Base-by-base conservation (phyloP, 2,888 invertebrate species). In the Pheosia gnoma region DNA sequence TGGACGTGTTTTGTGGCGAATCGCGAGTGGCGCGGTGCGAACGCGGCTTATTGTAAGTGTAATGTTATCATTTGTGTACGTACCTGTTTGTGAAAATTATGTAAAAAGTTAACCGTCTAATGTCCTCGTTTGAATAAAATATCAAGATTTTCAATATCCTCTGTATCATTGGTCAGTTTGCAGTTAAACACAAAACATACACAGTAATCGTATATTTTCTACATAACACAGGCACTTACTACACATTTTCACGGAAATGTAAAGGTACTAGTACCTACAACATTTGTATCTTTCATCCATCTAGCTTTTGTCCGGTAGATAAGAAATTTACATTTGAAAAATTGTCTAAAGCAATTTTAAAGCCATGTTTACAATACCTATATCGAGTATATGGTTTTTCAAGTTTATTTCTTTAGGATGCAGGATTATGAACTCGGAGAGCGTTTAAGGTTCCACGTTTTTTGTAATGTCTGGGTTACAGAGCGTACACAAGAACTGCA, bases 11-110 rank as follows among this genome's bases (percentile, higher is more conserved):
- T 74, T 70, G 70, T 74, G 70, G 71, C 74, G 74, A 71, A 70
- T 77, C 71, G 74, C 77, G 78, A 65, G 68, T 71, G 71, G 80
- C 76, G 80, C 78, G 79, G 78, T 73, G 78, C 68, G 80, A 77
- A 69, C 73, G 78, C 80, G 79, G 68, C 63, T 65, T 77, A 79
- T 74, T 76, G 77, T 91, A 89, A 91, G 90, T 87, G 87, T 90
- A 90, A 88, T 85, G 87, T 89, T 83, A 81, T 85, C 88, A 72
- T 82, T 83, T 83, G 83, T 84, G 76, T 72, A 77, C 54, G 72
- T 72, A 63, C 65, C 45, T 77, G 68, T 68, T 80, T 70, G 77
- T 82, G 67, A 79, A 88, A 89, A 81, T 73, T 69, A 70, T 80
- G 73, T 71, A 85, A 85, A 87, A 86, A 84, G 73, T 80, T 79